Evolutionary conservation across 2,888 invertebrate genomes (phyloP).

Genomic region (Hemicrepidius hirtus): DNA sequence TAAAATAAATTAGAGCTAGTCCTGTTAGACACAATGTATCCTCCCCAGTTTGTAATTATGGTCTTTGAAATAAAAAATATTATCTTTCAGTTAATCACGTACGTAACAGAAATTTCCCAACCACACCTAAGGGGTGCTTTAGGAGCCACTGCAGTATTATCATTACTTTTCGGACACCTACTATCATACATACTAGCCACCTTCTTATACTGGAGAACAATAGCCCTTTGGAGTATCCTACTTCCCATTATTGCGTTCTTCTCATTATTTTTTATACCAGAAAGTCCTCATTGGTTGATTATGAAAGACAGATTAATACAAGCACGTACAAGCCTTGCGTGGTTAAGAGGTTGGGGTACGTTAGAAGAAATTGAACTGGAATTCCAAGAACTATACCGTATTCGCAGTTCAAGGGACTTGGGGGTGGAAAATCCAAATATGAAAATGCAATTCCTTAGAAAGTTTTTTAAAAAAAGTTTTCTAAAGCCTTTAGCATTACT

Average conservation of each 20-base stretch:
- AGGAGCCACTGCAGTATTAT: slow-evolving; percentile 84
- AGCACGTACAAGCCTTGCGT: slow-evolving; percentile 82
- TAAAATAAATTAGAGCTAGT: too few relatives aligned
- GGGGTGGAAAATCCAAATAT: too few relatives aligned
- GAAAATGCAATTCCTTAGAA: slow-evolving; percentile 45
- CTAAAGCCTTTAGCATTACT: slow-evolving; percentile 81
- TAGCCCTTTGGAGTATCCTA: slow-evolving; percentile 79
- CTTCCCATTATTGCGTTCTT: slow-evolving; percentile 80
- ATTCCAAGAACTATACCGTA: slow-evolving; percentile 72
- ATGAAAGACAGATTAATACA: slow-evolving; percentile 79
- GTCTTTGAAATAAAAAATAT: too few relatives aligned
- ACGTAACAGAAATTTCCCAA: slow-evolving; percentile 89
- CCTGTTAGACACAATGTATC: too few relatives aligned
- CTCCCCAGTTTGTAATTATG: too few relatives aligned
- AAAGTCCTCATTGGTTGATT: slow-evolving; percentile 88
- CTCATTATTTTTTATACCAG: slow-evolving; percentile 83
- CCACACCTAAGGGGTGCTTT: slow-evolving; percentile 85
- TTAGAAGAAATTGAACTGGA: slow-evolving; percentile 78
- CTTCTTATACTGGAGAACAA: slow-evolving; percentile 81
- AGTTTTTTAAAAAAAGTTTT: slow-evolving; percentile 78
- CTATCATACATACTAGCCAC: slow-evolving; percentile 85
- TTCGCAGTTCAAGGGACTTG: slow-evolving; percentile 20
- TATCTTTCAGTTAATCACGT: slow-evolving; percentile 82
- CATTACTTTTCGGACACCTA: slow-evolving; percentile 85
- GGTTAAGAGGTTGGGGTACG: slow-evolving; percentile 86